These are phyloP conservation scores for Halcyon leucocephala DNA, from an alignment of 2,797 vertebrate genomes.

Conservation along the genomic window DNA sequence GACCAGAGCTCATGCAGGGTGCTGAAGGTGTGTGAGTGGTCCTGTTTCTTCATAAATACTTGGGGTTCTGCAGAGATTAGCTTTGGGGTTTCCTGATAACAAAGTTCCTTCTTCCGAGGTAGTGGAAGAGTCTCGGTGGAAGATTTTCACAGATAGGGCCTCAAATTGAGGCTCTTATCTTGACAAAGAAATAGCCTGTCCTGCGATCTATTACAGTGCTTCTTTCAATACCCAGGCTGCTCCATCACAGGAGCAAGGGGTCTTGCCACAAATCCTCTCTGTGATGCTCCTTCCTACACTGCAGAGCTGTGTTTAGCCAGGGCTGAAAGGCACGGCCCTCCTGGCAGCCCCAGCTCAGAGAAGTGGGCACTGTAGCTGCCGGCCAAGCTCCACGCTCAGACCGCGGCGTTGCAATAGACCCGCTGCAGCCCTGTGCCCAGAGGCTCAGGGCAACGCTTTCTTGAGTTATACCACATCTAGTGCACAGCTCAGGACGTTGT, in stretches of 20 bases:
- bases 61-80: background rate
- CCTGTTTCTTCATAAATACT: background rate
- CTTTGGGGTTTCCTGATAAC: background rate
- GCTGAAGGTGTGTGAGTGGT: background rate
- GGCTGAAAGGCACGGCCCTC: background rate
- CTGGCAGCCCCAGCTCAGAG: background rate
- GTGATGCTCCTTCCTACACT: background rate
- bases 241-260: background rate
- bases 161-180: background rate
- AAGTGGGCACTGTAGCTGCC: accelerated
- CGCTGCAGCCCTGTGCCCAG: background rate
- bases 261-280: background rate
- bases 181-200: background rate
- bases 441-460: background rate
- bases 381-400: background rate
- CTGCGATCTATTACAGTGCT: background rate
- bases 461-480: too few species aligned
- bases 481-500: background rate
- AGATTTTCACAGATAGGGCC: background rate
- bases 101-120: background rate
- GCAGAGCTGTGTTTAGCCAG: background rate
- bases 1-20: background rate
- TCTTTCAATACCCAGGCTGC: background rate
- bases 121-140: background rate
- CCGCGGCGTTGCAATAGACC: background rate